These are phyloP conservation scores for Lutjanus erythropterus DNA, from an alignment of 2,113 vertebrate species.

Conservation along the genomic window DNA sequence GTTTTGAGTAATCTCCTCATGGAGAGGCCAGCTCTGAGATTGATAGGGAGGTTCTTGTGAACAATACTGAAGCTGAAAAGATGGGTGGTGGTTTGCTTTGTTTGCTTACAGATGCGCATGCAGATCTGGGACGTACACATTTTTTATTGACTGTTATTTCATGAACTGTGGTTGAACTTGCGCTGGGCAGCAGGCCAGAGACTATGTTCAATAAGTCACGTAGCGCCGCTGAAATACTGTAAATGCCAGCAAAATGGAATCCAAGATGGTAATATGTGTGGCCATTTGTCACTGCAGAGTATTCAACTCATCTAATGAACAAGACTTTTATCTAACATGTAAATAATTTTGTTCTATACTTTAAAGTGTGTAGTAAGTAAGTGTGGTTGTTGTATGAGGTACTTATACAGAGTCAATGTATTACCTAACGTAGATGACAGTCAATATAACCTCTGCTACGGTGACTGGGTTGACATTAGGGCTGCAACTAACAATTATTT, in stretches of 20 bases:
- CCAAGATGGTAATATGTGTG: constrained; percentile 13
- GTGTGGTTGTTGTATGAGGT: no score
- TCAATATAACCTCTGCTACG: no score
- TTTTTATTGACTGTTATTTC: constrained; percentile 13
- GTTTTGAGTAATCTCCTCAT: constrained; percentile 52
- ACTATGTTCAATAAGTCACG: constrained; percentile 23
- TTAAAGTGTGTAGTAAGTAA: no score
- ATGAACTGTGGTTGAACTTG: constrained; percentile 38
- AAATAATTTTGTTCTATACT: background rate
- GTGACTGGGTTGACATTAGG: no score
- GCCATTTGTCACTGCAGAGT: background rate
- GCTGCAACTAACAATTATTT: no score
- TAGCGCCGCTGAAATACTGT: constrained; percentile 1
- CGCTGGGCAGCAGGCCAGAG: constrained; percentile 29
- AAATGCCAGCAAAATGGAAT: constrained; percentile 9
- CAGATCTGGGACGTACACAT: background rate
- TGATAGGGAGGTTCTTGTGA: constrained; percentile 8
- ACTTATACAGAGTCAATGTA: no score
- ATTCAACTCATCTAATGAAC: background rate
- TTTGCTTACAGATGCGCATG: constrained; percentile 23
- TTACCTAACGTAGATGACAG: no score
- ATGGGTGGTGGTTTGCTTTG: background rate
- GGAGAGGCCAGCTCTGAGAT: constrained; percentile 31
- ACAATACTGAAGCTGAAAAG: constrained; percentile 11
- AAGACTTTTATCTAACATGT: background rate